These are phyloP conservation scores for Lucilia sericata DNA, from an alignment of 1,140 invertebrate genomes.

Conservation along the genomic window DNA sequence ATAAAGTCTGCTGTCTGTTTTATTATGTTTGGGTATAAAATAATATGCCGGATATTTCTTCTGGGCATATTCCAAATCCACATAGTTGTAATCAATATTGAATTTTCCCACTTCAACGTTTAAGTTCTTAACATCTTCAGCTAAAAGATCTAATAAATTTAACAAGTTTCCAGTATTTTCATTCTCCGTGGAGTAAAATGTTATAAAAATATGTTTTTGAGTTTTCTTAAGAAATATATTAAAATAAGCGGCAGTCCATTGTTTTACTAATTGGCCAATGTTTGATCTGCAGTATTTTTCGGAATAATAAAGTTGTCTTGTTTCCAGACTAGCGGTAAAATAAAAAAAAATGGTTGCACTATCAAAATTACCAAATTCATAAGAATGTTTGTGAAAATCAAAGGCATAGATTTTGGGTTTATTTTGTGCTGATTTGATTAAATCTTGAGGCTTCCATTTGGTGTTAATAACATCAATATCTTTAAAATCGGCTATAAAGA, in stretches of 20 bases:
- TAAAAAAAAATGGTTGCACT: not conserved
- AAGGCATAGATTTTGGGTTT: conserved; percentile 7
- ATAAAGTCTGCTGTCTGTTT: not conserved
- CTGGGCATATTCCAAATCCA: not conserved
- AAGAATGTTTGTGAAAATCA: not conserved
- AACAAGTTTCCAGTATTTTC: not conserved
- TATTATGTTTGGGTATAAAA: conserved; percentile 9
- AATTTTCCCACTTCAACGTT: not conserved
- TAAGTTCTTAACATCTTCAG: not conserved
- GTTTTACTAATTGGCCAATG: not conserved
- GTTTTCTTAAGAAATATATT: not conserved
- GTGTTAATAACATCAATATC: conserved; percentile 25
- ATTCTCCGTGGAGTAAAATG: not conserved
- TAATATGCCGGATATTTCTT: not conserved
- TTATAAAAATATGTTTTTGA: conserved; percentile 11
- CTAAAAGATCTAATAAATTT: not conserved
- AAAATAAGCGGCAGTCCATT: not conserved
- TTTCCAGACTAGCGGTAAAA: not conserved
- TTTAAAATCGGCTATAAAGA: not conserved
- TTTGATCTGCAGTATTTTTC: not conserved
- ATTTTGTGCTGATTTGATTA: not conserved
- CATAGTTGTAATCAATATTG: not conserved
- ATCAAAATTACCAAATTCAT: not conserved
- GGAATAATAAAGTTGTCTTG: not conserved
- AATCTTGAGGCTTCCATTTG: not conserved